Base-by-base conservation (phyloP, 2,888 invertebrate genomes). In the Polia nebulosa region DNA sequence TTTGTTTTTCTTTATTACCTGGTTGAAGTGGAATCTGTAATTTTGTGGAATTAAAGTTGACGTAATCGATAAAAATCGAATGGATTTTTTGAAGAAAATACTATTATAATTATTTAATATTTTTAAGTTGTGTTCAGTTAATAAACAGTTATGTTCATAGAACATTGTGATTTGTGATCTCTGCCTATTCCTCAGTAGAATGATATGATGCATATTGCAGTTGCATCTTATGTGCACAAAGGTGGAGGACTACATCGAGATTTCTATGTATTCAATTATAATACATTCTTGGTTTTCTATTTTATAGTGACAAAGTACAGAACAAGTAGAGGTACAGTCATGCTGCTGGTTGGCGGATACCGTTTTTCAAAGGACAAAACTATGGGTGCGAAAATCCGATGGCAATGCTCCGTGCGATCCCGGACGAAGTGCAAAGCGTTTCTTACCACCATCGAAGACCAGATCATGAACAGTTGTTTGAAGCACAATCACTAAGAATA, bases 351-450 rank as follows among this genome's bases (percentile, higher is more conserved):
- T 15, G 83, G 78, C 15, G 81, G 80, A 0, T 81, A 74, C 53
- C 77, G 80, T 0, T 87, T 85, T 66, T 87, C 82, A 45, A 74
- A 80, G 7, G 82, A 87, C 34, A 67, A 68, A 34, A 68, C 75
- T 0, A 63, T 61, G n/a, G 85, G 87, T 9, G 9, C 41, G 11
- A 88, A 81, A 56, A 87, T 76, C 2, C 60, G 88, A 36, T 92
- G 93, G 93, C 79, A 86, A 3, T 93, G 92, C 66, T 91, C 91
- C 6, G 90, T 86, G 2, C 87, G 85, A 73, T 39, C 85, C 11
- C 78, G 85, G 2, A 82, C 78, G 1, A 80, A 78, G 20, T 85
- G 85, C 49, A 80, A 72, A 53, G 85, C 85, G 2, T 76, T 67
- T 13, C 56, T 85, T 8, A 81, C 78, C 7, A 80, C 82, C 1